Percentiles rank a stretch among this genome's conserved stretches.
Evolutionary conservation across 2,113 vertebrate species (phyloP).

Genomic region (Corynorhinus townsendii): DNA sequence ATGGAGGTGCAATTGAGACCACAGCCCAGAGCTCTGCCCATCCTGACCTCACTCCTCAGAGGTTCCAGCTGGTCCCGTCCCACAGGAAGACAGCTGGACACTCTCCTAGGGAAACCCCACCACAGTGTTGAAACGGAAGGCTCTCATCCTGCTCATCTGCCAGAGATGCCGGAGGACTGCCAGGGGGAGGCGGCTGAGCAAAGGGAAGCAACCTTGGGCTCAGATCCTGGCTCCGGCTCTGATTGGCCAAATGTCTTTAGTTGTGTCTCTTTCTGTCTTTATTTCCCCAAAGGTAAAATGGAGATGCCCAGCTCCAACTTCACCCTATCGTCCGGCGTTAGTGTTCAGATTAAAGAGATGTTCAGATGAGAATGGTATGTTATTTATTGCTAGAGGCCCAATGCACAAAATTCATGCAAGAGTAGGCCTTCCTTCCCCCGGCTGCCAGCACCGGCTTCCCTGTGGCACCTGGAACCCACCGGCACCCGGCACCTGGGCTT

Average conservation of each 20-base stretch:
- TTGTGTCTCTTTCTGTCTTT: not conserved
- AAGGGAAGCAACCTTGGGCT: not conserved
- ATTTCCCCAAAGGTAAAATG: not conserved
- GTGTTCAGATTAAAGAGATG: not conserved
- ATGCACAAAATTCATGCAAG: no score
- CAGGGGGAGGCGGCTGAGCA: not conserved
- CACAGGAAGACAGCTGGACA: not conserved
- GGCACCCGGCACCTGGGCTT: no score
- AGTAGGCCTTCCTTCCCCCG: no score
- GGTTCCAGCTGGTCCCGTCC: not conserved
- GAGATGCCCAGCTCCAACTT: not conserved
- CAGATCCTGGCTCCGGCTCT: not conserved
- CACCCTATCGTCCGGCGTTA: no score
- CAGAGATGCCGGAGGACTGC: not conserved
- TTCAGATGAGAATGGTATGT: not conserved
- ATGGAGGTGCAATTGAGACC: not conserved
- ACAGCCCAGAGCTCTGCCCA: not conserved
- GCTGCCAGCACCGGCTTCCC: no score
- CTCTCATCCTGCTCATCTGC: not conserved
- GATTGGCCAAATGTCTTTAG: not conserved
- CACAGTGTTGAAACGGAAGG: not conserved
- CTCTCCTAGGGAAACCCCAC: not conserved
- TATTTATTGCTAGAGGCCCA: not conserved
- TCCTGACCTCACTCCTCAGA: not conserved
- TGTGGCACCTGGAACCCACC: no score